A percentile compares a stretch with the other conserved stretches of the same genome.
Conservation (phyloP, 2,113 vertebrate genomes). For the Gymnocephalus cernua region DNA sequence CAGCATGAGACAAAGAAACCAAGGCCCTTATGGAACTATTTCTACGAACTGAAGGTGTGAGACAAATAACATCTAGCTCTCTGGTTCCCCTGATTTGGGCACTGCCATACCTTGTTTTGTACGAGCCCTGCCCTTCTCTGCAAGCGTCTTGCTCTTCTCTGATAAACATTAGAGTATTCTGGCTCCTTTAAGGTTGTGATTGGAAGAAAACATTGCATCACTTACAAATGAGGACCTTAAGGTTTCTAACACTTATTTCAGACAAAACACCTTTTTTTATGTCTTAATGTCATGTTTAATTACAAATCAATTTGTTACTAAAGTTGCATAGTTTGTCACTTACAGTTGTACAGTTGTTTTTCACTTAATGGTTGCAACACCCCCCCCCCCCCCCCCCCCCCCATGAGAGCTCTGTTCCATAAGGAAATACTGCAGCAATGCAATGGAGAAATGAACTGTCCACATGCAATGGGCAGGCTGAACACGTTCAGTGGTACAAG, state of each 20-base stretch:
- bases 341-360: conserved; percentile 4
- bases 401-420: conserved; percentile 68
- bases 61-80: conserved; percentile 73
- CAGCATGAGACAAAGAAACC: conserved; percentile 60
- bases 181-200: conserved; percentile 86
- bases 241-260: conserved; percentile 48
- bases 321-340: conserved; percentile 8
- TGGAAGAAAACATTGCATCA: conserved; percentile 84
- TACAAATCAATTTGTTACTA: neutral
- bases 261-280: conserved; percentile 31
- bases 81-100: conserved; percentile 50
- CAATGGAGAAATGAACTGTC: conserved; percentile 78
- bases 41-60: conserved; percentile 62
- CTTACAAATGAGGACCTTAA: conserved; percentile 64
- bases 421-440: conserved; percentile 77
- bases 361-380: conserved; percentile 18
- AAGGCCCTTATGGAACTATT: conserved; percentile 84
- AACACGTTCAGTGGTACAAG: conserved; percentile 75
- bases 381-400: neutral
- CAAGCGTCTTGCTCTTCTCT: conserved; percentile 87
- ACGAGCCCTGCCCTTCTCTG: conserved; percentile 89
- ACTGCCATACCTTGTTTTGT: conserved; percentile 86
- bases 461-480: conserved; percentile 80
- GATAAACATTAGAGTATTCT: conserved; percentile 89
- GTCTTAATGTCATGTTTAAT: neutral